Conservation (phyloP, 2,797 vertebrate genomes). For the Malurus leucopterus region DNA sequence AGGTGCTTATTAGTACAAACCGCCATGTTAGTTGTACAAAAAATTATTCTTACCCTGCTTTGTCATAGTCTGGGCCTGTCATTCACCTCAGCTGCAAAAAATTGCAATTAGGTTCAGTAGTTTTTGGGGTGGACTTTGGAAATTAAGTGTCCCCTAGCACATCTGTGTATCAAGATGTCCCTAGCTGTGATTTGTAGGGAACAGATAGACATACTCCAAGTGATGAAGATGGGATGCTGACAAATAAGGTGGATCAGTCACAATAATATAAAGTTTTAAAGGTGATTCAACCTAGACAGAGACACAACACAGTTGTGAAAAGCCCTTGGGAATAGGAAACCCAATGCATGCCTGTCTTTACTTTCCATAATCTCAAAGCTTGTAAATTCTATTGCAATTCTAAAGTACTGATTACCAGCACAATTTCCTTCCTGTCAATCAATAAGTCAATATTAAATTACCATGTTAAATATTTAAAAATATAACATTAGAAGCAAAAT, state of each 20-base stretch:
- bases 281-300: background rate
- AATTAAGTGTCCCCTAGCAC: background rate
- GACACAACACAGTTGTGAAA: background rate
- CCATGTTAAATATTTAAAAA: background rate
- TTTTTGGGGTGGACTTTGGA: background rate
- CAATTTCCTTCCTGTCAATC: background rate
- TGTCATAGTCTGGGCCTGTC: background rate
- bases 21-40: background rate
- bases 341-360: background rate
- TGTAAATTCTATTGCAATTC: background rate
- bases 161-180: background rate
- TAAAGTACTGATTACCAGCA: background rate
- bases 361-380: background rate
- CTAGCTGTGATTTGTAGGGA: background rate
- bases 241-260: background rate
- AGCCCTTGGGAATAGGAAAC: background rate
- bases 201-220: background rate
- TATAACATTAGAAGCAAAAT: background rate
- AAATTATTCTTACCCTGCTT: background rate
- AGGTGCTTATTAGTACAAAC: background rate
- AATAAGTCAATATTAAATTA: background rate
- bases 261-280: background rate
- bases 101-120: rapidly evolving
- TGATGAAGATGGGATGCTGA: background rate
- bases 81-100: background rate